Evolutionary conservation across 2,797 vertebrate species (phyloP), one percentile per base, ranked within the genome.

Genomic region (Selene dorsalis): DNA sequence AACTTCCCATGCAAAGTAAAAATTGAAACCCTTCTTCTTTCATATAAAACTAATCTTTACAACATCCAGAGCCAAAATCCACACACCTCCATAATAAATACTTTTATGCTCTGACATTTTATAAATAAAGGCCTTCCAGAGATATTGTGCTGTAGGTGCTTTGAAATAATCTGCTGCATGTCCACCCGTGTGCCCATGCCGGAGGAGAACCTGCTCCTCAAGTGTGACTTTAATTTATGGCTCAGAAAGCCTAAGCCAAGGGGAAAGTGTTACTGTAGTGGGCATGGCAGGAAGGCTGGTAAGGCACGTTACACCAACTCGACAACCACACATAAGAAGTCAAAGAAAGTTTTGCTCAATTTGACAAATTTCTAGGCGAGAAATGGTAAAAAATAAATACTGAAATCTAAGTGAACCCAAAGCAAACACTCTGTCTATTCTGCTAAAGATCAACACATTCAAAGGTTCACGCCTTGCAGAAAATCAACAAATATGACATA

Each of bases 141-240:
- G 72, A 79, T 13, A 35, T 53, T 45, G 45, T 39, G 4, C 24
- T 58, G 22, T 61, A 73, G 62, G 60, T 69, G 66, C 64, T 72
- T 66, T 73, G 53, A 73, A 47, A 79, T 28, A 48, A 73, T 73
- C 32, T 41, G 73, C 71, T 56, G 79, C 82, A 82, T 65, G 64
- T 74, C 70, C 61, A 77, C 47, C 71, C 67, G 72, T 61, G 24
- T 1, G 6, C 48, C 45, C 4, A 12, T 22, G 58, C 45, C 20
- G 70, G 84, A 93, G 83, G 89, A 93, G 91, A 91, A 88, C 92
- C 93, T 41, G 93, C 92, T 93, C 88, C 90, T 32, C 1, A 55
- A 59, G 41, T 67, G 53, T 24, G 67, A 68, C 62, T 69, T 61
- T 71, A 9, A 66, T 68, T 71, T 65, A 73, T 76, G 80, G 80